Base-by-base conservation (phyloP, 2,113 vertebrate genomes). In the Oreochromis spilurus region DNA sequence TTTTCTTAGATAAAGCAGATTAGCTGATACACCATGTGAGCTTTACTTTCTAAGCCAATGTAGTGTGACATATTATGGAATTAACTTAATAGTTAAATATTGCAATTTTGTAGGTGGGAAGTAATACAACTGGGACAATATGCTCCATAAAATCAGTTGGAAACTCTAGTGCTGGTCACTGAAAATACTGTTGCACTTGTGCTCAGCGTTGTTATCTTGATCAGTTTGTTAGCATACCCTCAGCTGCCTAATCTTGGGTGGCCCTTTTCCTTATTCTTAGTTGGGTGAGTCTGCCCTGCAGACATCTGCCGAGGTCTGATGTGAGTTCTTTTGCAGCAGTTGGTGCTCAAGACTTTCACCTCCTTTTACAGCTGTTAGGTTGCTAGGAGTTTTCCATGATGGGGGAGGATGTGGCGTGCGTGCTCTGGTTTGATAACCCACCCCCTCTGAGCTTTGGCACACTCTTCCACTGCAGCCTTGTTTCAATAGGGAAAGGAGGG, bases 371-470 rank as follows among this genome's bases (percentile, higher is more conserved):
- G 94, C 93, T 92, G 92, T 92, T 88, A 1, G 19, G 88, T 94
- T 93, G 93, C 92, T 91, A 87, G 57, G 91, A 87, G 83, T 79
- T 70, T 86, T 72, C 36, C 24, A 43, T 70, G 53, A 24, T 79
- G 86, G 93, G 84, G 82, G 91, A 81, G 81, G 81, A 58, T 43
- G 7, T 84, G 72, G 6, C 6, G 55, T 38, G 11, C 19, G 1
- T 1, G 5, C 45, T 85, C 34, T 81, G 78, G 54, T 85, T 94
- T 85, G 90, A 86, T 77, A 62, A 84, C 89, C 85, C 87, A 60
- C 87, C 92, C 93, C 88, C 86, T 89, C 72, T 80, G 80, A 82
- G 81, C 67, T 92, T 82, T 84, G 95, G 93, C 95, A 96, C 95
- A 90, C 95, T 96, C 95, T 93, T 81, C 82, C 84, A 88, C 67